Base-by-base conservation (phyloP, 2,797 vertebrate species). In the Nannoperca obscura region DNA sequence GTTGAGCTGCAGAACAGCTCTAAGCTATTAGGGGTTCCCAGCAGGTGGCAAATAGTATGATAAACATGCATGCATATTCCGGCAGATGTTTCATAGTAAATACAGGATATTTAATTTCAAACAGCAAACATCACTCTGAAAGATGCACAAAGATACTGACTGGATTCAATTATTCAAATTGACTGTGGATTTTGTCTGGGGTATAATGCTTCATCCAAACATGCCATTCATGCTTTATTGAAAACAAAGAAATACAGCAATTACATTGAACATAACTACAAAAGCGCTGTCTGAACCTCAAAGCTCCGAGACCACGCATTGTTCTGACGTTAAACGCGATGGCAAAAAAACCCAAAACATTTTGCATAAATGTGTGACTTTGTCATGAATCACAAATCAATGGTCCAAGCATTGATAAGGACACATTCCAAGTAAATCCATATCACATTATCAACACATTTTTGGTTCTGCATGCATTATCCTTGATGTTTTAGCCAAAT, bases 41-140 rank as follows among this genome's bases (percentile, higher is more conserved):
- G 72, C 85, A 79, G 79, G 80, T 68, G 75, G 70, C 49, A 64
- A 73, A 79, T 64, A 27, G 67, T 44, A 52, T 13, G 30, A 71
- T 66, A 69, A 85, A 58, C 73, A 85, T 47, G 34, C 79, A 22
- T 15, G 42, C 61, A 52, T 20, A 34, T 65, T 66, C 60, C 1
- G 14, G 67, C 59, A 85, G 71, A 81, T 72, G 63, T 38, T 9
- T 36, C 53, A 65, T 67, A 76, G 60, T 53, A 54, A 75, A 83
- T 17, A 6, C 53, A 12, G 7, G 75, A 54, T 5, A 55, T 47
- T 24, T 12, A 6, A 69, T 74, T 64, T 53, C 15, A 60, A 65
- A 76, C 20, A 70, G 75, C 8, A 65, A 74, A 40, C 20, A 0
- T 46, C 27, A 63, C 49, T 13, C 8, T 71, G 17, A 73, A 47